These are phyloP conservation scores for Nicator chloris DNA, from an alignment of 2,113 vertebrate genomes.

Conservation along the genomic window DNA sequence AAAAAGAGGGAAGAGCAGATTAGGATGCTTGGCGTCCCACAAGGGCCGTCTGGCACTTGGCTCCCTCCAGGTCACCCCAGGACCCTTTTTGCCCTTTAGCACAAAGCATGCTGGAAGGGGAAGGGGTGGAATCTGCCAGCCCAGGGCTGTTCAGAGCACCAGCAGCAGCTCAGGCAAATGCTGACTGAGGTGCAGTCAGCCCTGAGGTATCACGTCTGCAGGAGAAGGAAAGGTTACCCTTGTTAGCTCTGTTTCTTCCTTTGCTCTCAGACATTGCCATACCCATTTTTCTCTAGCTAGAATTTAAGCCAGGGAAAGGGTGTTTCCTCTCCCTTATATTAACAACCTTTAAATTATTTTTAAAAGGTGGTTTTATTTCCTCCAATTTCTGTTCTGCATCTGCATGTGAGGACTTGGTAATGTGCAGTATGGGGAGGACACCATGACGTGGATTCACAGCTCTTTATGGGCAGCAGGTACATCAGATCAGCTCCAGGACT, in stretches of 20 bases:
- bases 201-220: fast-evolving
- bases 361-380: background rate
- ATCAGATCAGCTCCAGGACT: background rate
- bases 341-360: background rate
- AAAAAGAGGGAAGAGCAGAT: background rate
- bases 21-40: background rate
- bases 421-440: background rate
- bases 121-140: background rate
- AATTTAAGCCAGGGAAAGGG: background rate
- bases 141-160: background rate
- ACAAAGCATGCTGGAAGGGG: background rate
- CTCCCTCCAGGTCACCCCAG: background rate
- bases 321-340: background rate
- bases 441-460: background rate
- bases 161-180: background rate
- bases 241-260: background rate
- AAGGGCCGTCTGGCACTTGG: background rate
- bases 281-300: background rate
- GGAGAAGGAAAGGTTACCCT: background rate
- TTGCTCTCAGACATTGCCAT: background rate
- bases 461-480: background rate
- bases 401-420: fast-evolving
- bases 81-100: background rate
- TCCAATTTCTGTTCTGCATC: background rate
- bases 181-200: background rate